Base-by-base conservation (phyloP, 2,113 vertebrate species). In the Channa maculata region DNA sequence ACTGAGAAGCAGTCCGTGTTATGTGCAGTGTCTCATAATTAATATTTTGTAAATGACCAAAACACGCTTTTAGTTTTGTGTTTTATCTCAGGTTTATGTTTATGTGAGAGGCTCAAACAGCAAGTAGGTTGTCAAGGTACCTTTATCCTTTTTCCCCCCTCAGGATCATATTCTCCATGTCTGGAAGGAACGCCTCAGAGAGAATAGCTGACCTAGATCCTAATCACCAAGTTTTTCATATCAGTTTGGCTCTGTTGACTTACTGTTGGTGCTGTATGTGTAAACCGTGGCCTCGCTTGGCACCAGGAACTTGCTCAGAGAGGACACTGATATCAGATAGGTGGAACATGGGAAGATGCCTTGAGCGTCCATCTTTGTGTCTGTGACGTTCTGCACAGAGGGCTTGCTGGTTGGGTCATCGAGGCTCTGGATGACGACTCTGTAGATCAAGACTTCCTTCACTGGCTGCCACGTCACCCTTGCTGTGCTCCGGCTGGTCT, bases 291-390 rank as follows among this genome's bases (percentile, higher is more conserved):
- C 37, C 66, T 95, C 94, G 86, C 95, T 93, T 39, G 71, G 78
- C 15, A 78, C 24, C 75, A 94, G 67, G 72, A 95, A 94, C 15
- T 3, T 72, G 86, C 86, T 95, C 65, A 83, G 55, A 34, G 94
- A 95, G 37, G 82, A 90, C 39, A 95, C 79, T 10, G 82, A 84
- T 86, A 95, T 92, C 57, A 80, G 65, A 76, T 94, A 95, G n/a
- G 83, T 71, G 52, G 92, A 84, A 68, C 95, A 95, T 0, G 94
- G 92, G 36, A 75, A 54, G 55, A 94, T 79, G 78, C 72, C 86
- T 0, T 65, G 8, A 15, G 94, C 6, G 3, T 89, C 81, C 78
- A 91, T 8, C 5, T 49, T 59, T 39, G 62, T 88, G 50, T 37
- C 45, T 6, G 89, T 38, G 50, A 89, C 74, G 14, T 92, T 90